These are phyloP conservation scores for Rutilus rutilus DNA, from an alignment of 2,113 vertebrate genomes.

Conservation along the genomic window DNA sequence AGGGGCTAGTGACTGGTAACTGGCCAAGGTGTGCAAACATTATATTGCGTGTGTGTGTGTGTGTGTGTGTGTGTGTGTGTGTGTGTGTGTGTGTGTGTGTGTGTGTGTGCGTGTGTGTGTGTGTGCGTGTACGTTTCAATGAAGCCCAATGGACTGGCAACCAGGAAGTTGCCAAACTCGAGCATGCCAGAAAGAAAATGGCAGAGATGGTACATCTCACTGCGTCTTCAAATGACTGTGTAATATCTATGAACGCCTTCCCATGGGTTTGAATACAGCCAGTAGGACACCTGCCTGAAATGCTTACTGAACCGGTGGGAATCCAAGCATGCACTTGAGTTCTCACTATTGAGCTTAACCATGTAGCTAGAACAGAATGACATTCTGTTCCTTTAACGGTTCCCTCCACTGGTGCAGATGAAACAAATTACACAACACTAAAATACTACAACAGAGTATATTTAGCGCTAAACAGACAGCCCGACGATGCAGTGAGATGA, in stretches of 20 bases:
- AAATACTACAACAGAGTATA: background rate
- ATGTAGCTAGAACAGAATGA: background rate
- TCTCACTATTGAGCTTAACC: background rate
- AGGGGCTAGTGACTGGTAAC: constrained; percentile 42
- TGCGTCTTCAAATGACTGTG: constrained; percentile 46
- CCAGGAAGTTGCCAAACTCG: constrained; percentile 26
- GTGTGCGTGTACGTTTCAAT: constrained; percentile 5
- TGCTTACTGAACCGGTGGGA: background rate
- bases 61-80: constrained; percentile 20
- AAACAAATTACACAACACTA: background rate
- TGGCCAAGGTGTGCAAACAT: constrained; percentile 39
- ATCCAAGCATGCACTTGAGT: constrained; percentile 37
- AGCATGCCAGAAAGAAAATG: constrained; percentile 34
- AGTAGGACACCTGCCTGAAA: constrained; percentile 22
- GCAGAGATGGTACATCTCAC: constrained; percentile 35
- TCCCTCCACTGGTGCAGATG: background rate
- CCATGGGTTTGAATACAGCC: constrained; percentile 26
- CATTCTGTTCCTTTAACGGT: background rate
- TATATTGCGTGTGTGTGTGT: background rate
- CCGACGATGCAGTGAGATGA: background rate
- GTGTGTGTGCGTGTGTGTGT: constrained; percentile 24
- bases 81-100: constrained; percentile 35
- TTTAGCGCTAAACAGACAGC: background rate
- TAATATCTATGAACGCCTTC: constrained; percentile 43
- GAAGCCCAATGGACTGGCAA: constrained; percentile 52